Base-by-base conservation (phyloP, 2,113 vertebrate genomes). In the Eulemur macaco region DNA sequence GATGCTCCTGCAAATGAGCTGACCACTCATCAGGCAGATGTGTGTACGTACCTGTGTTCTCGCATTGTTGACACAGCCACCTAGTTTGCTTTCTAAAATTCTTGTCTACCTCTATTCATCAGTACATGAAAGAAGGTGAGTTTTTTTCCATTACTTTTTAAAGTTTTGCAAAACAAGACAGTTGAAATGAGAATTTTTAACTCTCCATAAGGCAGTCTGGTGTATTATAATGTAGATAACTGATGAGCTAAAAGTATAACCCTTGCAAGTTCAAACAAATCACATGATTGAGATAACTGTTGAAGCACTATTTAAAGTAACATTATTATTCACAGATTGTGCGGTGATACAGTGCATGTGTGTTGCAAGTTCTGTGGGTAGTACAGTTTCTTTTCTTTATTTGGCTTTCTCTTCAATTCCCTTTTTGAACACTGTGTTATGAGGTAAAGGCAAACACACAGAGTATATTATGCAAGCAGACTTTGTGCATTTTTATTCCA, bases 301-400 rank as follows among this genome's bases (percentile, higher is more conserved):
- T 58, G 63, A 81, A 80, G 29, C 15, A 68, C 58, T 92, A 93
- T 94, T 87, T 83, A 94, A 90, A 87, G 76, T 91, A 86, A 83
- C 63, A 39, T 95, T 82, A 81, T 81, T 56, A 87, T 80, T 87
- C 96, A 69, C 56, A 92, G 81, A 86, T 90, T 71, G 78, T 66
- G n/a, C 6, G 2, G 50, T 31, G 81, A 90, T 45, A 81, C 2
- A 18, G 81, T 34, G 34, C 74, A 89, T 25, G 74, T 1, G 0
- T 6, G 17, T 20, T 76, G 34, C 50, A 80, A 58, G 66, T 89
- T 88, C 42, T 60, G 5, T 4, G 88, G 77, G 73, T 18, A 81
- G 29, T 64, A 80, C 50, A 86, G 15, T 3, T 74, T 66, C 68
- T 71, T 82, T 50, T 81, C 58, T 87, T 69, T 86, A 8, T 73